Conservation (phyloP, 2,888 invertebrate genomes). For the Coremacera marginata region DNA sequence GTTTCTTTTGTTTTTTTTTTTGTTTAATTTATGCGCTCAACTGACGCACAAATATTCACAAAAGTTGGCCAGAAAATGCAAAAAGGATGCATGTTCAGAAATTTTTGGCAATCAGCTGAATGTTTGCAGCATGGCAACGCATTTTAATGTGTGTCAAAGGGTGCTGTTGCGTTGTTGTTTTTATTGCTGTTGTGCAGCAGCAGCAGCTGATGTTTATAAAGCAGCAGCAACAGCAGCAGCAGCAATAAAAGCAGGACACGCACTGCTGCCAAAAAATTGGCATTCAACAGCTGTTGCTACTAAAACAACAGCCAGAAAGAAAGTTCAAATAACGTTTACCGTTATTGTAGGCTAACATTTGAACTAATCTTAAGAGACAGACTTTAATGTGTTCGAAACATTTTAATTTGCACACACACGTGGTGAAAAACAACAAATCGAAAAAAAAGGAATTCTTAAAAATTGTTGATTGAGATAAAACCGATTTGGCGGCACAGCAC, state of each 20-base stretch:
- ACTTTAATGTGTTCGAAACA: neutral
- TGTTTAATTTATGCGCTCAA: too few relatives aligned
- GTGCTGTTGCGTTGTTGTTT: neutral
- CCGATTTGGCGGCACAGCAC: neutral
- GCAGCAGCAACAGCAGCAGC: neutral
- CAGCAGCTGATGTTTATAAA: conserved; percentile 2
- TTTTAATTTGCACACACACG: conserved; percentile 6
- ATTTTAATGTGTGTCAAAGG: conserved; percentile 10
- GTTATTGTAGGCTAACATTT: neutral
- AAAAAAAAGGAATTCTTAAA: neutral
- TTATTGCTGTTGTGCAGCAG: neutral
- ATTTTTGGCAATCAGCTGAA: neutral
- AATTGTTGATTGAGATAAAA: conserved; percentile 26
- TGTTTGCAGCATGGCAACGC: neutral
- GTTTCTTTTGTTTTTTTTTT: too few relatives aligned
- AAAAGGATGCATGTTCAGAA: neutral
- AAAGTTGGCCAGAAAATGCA: neutral
- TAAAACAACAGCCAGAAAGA: neutral
- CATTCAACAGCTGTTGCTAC: neutral
- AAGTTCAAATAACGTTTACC: neutral
- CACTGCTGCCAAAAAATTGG: neutral
- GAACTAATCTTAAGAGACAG: conserved; percentile 6
- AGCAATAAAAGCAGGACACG: conserved; percentile 9
- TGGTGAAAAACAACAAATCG: neutral
- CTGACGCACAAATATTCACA: too few relatives aligned